phyloP scores from a whole-genome alignment of 2,888 invertebrate genomes.

The Cacoxenus indagator region DNA sequence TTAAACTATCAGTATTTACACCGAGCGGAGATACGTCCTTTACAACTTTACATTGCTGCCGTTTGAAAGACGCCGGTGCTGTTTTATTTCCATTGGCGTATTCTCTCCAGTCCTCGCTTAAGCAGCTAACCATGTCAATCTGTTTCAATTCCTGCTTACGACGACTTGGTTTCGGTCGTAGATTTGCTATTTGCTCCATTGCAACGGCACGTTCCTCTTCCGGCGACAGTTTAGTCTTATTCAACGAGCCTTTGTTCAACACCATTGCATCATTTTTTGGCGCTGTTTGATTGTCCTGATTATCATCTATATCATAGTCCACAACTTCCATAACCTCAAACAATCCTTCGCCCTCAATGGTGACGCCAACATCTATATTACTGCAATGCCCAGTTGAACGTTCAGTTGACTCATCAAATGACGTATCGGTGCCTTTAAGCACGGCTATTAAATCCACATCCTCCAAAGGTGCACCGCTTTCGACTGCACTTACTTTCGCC shows the following conservation, averaged over 20 bases:
- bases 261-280: background rate
- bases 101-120: constrained; percentile 70
- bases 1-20: too few species aligned
- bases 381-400: background rate
- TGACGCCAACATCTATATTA: constrained; percentile 56
- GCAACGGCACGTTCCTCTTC: constrained; percentile 67
- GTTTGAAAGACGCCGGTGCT: background rate
- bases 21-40: too few species aligned
- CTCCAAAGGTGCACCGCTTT: constrained; percentile 38
- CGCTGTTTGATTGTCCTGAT: background rate
- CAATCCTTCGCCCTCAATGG: constrained; percentile 68
- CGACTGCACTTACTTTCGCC: constrained; percentile 12
- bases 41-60: too few species aligned
- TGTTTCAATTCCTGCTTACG: constrained; percentile 54
- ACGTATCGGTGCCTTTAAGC: constrained; percentile 73
- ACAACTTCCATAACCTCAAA: constrained; percentile 67
- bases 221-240: constrained; percentile 49
- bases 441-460: constrained; percentile 72
- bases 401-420: background rate
- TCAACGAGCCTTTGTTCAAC: constrained; percentile 20
- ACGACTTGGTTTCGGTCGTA: constrained; percentile 36
- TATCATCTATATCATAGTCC: constrained; percentile 52
- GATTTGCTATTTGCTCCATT: constrained; percentile 64
- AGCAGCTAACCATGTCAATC: constrained; percentile 47
- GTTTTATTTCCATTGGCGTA: constrained; percentile 50